A percentile compares a stretch with the other conserved stretches of the same genome.
Evolutionary conservation across 2,113 vertebrate genomes (phyloP).

Genomic region (Psammodynastes pulverulentus): DNA sequence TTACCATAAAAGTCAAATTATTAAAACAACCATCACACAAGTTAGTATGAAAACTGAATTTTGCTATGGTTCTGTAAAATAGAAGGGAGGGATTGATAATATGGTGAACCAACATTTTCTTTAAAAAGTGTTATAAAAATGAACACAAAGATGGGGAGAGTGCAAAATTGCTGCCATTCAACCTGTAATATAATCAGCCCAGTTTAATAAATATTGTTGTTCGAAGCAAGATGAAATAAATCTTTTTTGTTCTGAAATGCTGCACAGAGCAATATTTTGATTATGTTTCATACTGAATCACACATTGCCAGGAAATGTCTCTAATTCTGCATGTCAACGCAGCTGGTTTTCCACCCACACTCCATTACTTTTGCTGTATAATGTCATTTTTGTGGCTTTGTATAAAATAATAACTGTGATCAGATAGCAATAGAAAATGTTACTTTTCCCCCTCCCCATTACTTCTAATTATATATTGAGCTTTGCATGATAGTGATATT

Average conservation of each 20-base stretch:
- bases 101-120: neutral
- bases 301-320: constrained; percentile 46
- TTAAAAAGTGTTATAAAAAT: constrained; percentile 9
- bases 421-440: constrained; percentile 24
- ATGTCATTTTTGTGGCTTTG: constrained; percentile 57
- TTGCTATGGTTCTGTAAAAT: constrained; percentile 3
- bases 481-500: constrained; percentile 37
- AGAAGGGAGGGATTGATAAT: neutral
- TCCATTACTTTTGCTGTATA: constrained; percentile 52
- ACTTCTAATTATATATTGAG: constrained; percentile 44
- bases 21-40: constrained; percentile 15
- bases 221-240: constrained; percentile 36
- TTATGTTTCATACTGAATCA: constrained; percentile 51
- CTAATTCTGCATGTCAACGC: constrained; percentile 48
- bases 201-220: constrained; percentile 35
- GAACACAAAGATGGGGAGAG: neutral
- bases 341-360: constrained; percentile 45
- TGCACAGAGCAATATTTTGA: constrained; percentile 47
- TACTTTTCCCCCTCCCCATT: neutral
- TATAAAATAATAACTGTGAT: constrained; percentile 37
- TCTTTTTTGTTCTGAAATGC: constrained; percentile 36
- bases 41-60: constrained; percentile 4
- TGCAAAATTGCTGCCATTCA: neutral
- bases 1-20: neutral
- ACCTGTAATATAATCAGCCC: neutral